Evolutionary conservation across 2,113 vertebrate species (phyloP).

Genomic region (Protomyctophum bolini): DNA sequence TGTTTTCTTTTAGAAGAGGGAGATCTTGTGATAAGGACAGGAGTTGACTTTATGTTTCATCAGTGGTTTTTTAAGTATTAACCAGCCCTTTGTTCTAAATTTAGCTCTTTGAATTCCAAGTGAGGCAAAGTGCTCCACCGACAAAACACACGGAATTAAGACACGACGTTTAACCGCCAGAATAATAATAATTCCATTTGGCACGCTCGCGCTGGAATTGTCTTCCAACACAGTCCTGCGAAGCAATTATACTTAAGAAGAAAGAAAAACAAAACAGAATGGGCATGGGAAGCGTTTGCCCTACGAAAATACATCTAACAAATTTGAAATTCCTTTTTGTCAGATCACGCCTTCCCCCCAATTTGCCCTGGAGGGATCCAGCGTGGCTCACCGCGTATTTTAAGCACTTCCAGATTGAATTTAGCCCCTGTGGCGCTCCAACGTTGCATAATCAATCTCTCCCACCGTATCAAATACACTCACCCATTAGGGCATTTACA

Average conservation of each 20-base stretch:
- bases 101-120: constrained; percentile 63
- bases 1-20: constrained; percentile 33
- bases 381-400: constrained; percentile 51
- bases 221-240: constrained; percentile 22
- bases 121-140: constrained; percentile 52
- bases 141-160: constrained; percentile 61
- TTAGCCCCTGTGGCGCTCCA: constrained; percentile 74
- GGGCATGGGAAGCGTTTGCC: constrained; percentile 70
- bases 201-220: constrained; percentile 47
- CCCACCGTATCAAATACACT: constrained; percentile 53
- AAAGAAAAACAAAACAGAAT: constrained; percentile 31
- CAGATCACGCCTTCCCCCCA: constrained; percentile 74
- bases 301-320: constrained; percentile 69
- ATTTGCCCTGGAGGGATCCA: constrained; percentile 69
- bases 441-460: constrained; percentile 78
- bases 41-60: constrained; percentile 68
- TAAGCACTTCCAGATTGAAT: constrained; percentile 79
- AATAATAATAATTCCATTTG: constrained; percentile 50
- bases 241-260: constrained; percentile 11
- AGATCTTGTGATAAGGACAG: constrained; percentile 75
- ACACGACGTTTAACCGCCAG: constrained; percentile 34
- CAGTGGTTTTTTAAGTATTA: constrained; percentile 64
- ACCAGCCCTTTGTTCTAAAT: constrained; percentile 66
- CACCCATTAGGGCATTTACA: constrained; percentile 45
- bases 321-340: constrained; percentile 75